phyloP scores from a whole-genome alignment of 2,888 invertebrate genomes.

The Rapana venosa region DNA sequence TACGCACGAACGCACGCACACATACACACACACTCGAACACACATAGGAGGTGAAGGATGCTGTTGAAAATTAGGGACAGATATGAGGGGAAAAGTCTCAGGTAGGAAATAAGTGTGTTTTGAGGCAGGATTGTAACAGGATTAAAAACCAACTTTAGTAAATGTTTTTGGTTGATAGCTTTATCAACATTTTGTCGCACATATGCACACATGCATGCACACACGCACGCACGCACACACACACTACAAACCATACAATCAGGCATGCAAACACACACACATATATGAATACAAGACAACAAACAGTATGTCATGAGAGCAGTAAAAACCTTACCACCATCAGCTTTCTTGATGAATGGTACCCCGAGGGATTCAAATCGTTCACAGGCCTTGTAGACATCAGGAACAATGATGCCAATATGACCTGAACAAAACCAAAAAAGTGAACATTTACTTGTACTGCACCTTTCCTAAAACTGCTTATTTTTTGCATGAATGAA shows the following conservation, averaged over 20 bases:
- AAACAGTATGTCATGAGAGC: not conserved
- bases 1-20: too few relatives aligned
- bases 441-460: not conserved
- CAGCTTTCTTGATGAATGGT: conserved; percentile 92
- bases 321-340: conserved; percentile 82
- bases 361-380: conserved; percentile 91
- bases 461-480: too few relatives aligned
- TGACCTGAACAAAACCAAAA: conserved; percentile 82
- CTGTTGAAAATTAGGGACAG: too few relatives aligned
- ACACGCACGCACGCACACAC: not conserved
- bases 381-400: conserved; percentile 92
- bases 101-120: too few relatives aligned
- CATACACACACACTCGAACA: too few relatives aligned
- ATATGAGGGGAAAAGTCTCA: too few relatives aligned
- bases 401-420: conserved; percentile 93
- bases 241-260: not conserved
- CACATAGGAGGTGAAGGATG: too few relatives aligned
- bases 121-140: too few relatives aligned
- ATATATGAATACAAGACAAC: conserved; percentile 24
- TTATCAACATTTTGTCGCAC: not conserved
- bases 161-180: too few relatives aligned
- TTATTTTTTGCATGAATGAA: too few relatives aligned
- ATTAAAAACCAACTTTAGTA: too few relatives aligned
- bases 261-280: too few relatives aligned
- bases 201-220: not conserved